These are phyloP conservation scores for Amphiprion ocellaris DNA, from an alignment of 2,113 vertebrate genomes.

Conservation along the genomic window DNA sequence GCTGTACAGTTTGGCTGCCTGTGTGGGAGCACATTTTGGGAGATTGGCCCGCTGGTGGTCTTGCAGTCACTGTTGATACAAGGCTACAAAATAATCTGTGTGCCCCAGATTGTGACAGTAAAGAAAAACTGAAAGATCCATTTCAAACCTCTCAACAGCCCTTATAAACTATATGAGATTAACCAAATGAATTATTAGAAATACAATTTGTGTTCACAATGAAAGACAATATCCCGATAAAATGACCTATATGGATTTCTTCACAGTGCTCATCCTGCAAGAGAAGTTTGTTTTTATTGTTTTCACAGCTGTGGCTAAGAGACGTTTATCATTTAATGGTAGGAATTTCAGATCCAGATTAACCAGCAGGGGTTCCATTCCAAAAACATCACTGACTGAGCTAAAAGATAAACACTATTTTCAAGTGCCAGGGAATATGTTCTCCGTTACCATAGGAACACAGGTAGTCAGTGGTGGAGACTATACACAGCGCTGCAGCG, in stretches of 20 bases:
- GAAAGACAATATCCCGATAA: background rate
- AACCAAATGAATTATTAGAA: background rate
- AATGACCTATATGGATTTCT: background rate
- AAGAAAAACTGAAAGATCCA: background rate
- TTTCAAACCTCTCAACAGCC: too few species aligned
- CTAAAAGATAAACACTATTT: conserved; percentile 13
- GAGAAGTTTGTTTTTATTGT: background rate
- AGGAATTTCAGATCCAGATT: background rate
- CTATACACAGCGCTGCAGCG: background rate
- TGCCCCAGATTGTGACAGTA: background rate
- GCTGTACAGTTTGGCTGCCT: background rate
- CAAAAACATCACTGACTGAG: conserved; percentile 13
- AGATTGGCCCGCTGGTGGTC: background rate
- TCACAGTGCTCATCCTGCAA: background rate
- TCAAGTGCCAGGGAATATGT: background rate
- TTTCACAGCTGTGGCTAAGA: background rate
- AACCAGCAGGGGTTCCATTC: conserved; percentile 2
- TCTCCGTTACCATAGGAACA: conserved; percentile 55
- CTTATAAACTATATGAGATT: background rate
- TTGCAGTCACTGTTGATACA: background rate
- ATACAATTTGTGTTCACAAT: background rate
- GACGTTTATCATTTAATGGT: background rate
- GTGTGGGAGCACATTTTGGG: background rate
- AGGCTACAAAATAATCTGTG: background rate
- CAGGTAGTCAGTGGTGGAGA: conserved; percentile 6